phyloP scores from a whole-genome alignment of 2,888 invertebrate genomes.

The Nebria brevicollis region DNA sequence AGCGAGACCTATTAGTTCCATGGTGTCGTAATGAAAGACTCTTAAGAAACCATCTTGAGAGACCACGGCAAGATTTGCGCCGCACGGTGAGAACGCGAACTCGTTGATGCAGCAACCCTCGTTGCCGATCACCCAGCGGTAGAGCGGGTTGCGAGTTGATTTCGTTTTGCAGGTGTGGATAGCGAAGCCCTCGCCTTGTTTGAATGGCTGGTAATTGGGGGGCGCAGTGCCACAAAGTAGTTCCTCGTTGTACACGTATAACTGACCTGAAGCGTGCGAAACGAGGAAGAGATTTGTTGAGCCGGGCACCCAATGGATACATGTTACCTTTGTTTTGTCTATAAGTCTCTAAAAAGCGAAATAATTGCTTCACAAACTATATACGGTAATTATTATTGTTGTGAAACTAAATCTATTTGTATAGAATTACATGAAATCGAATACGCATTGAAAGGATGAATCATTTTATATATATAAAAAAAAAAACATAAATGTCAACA shows the following conservation, averaged over 20 bases:
- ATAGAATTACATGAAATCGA: too few relatives aligned
- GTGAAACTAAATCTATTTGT: too few relatives aligned
- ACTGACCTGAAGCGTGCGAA: slow-evolving; percentile 94
- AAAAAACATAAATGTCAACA: background rate
- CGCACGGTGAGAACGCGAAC: slow-evolving; percentile 96
- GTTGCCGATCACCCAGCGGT: slow-evolving; percentile 86
- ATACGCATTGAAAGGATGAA: background rate
- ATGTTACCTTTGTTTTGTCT: slow-evolving; percentile 95
- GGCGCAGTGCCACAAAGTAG: slow-evolving; percentile 88
- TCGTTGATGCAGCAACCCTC: slow-evolving; percentile 91
- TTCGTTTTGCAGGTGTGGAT: slow-evolving; percentile 97
- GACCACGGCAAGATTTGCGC: slow-evolving; percentile 90
- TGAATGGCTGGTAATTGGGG: slow-evolving; percentile 95
- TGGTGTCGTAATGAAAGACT: slow-evolving; percentile 96
- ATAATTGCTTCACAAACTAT: too few relatives aligned
- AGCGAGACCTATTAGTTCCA: slow-evolving; percentile 94
- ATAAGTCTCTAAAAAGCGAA: slow-evolving; percentile 79
- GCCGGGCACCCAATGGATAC: slow-evolving; percentile 97
- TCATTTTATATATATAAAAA: background rate
- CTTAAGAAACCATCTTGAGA: slow-evolving; percentile 95
- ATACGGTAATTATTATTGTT: too few relatives aligned
- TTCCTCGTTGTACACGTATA: slow-evolving; percentile 98
- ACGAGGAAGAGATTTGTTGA: slow-evolving; percentile 94
- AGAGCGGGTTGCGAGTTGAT: slow-evolving; percentile 95
- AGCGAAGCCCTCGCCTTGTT: slow-evolving; percentile 92